Conservation (phyloP, 2,113 vertebrate species). For the Scopus umbretta region DNA sequence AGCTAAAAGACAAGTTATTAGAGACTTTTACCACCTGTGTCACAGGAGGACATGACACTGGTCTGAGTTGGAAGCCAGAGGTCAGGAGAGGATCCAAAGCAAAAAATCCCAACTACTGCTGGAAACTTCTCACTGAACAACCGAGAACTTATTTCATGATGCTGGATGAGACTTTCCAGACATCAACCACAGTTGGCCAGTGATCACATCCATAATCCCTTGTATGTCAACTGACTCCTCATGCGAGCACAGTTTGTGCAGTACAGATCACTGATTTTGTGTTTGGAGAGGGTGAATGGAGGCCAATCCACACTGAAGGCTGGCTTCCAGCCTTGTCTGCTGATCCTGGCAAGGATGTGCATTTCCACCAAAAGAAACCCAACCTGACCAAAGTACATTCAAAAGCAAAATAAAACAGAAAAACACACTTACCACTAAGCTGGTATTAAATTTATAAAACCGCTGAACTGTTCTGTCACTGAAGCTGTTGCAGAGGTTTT, state of each 20-base stretch:
- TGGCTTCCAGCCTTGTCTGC: background rate
- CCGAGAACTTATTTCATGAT: background rate
- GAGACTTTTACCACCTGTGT: background rate
- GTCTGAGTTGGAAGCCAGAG: background rate
- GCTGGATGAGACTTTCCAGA: background rate
- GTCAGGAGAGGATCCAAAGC: background rate
- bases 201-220: background rate
- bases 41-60: background rate
- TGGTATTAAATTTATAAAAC: conserved; percentile 98
- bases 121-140: background rate
- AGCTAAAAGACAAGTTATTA: background rate
- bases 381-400: background rate
- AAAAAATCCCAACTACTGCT: background rate
- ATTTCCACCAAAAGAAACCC: background rate
- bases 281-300: background rate
- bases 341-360: background rate
- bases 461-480: conserved; percentile 97
- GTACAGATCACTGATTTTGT: background rate
- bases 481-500: conserved; percentile 98
- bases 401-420: background rate
- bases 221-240: background rate
- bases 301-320: background rate
- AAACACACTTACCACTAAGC: conserved; percentile 81
- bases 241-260: background rate
- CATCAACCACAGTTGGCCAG: background rate